Evolutionary conservation across 2,113 vertebrate species (phyloP).

Genomic region (Chlorodrepanis virens): DNA sequence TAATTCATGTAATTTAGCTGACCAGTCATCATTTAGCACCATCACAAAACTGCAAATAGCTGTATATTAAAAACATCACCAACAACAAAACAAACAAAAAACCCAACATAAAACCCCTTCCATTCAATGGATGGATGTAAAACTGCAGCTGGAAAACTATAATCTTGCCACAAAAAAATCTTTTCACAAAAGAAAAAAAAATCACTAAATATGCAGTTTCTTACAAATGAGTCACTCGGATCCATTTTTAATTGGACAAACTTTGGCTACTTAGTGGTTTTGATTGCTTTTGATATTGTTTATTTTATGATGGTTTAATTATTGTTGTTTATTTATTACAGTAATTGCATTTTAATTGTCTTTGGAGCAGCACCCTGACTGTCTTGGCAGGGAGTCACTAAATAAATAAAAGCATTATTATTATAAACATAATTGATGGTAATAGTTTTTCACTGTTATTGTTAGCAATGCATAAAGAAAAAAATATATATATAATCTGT

Average conservation of each 20-base stretch:
- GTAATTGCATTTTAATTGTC: conserved; percentile 70
- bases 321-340: conserved; percentile 56
- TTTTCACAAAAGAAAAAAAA: not conserved
- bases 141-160: not conserved
- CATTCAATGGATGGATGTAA: not conserved
- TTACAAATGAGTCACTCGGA: conserved; percentile 29
- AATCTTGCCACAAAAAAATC: not conserved
- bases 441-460: conserved; percentile 7
- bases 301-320: conserved; percentile 57
- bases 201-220: not conserved
- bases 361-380: conserved; percentile 23
- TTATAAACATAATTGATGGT: conserved; percentile 44
- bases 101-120: fast-evolving
- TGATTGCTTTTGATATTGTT: conserved; percentile 55
- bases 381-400: conserved; percentile 39
- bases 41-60: not conserved
- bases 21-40: not conserved
- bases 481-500: not conserved
- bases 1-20: not conserved
- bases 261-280: conserved; percentile 20
- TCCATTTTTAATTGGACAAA: conserved; percentile 46
- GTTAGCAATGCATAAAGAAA: not conserved
- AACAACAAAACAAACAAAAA: not conserved
- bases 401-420: conserved; percentile 66
- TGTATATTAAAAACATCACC: not conserved